Base-by-base conservation (phyloP, 1,140 invertebrate genomes). In the Drosophila fuyamai region DNA sequence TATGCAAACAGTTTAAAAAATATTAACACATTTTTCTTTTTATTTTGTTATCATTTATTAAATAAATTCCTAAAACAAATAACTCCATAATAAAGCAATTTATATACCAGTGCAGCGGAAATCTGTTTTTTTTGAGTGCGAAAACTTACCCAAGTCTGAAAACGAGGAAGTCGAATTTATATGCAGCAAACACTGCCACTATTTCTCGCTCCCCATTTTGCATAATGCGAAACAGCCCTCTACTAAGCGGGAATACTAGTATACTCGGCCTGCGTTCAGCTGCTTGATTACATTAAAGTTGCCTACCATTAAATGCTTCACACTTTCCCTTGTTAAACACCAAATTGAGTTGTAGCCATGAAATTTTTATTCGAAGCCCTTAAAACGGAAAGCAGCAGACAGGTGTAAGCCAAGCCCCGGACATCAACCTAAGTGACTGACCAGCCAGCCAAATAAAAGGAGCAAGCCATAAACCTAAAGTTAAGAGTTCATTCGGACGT, bases 311-410 rank as follows among this genome's bases (percentile, higher is more conserved):
- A 53, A 72, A 36, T 48, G 74, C 46, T 84, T 55, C 70, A 61
- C 77, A 73, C 48, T 68, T 67, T 58, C 38, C 56, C 35, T 36
- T 73, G 76, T 79, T 79, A 58, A 86, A 73, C 82, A 88, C 47
- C 61, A 63, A 57, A 78, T 78, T 56, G 76, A 75, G 43, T 62
- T 73, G 47, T 58, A 41, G 63, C 47, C 59, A 67, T 62, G 46
- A 76, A 76, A 73, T 68, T 80, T 84, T 85, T 84, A 84, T 67
- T 67, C 43, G 51, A 16, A 44, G 46, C 23, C 59, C 70, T 79
- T 82, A 58, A 82, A 83, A 82, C 36, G 23, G 43, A 43, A 41
- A 16, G 43, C 43, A 36, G 38, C 58, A 84, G 48, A 86, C 62
- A 75, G 55, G 70, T 66, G 79, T 46, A 70, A 75, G 56, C 53